Conservation (phyloP, 2,113 vertebrate genomes). For the Chinchilla lanigera region DNA sequence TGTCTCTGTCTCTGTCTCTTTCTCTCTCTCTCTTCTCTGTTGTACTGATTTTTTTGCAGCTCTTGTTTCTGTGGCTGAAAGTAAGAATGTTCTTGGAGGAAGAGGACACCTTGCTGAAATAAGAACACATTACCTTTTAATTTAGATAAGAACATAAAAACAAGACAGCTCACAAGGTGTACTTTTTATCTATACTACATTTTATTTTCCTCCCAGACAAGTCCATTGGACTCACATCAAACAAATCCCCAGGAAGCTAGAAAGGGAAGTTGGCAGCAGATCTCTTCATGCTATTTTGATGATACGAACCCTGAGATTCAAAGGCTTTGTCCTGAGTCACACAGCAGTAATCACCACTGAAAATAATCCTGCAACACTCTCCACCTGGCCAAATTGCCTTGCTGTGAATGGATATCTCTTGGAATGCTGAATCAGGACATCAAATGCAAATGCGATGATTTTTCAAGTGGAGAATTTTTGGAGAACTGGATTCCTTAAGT, state of each 20-base stretch:
- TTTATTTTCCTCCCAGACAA: neutral
- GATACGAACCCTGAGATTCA: neutral
- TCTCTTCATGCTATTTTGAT: neutral
- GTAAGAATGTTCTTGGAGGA: neutral
- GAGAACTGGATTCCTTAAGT: conserved; percentile 8
- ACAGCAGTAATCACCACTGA: neutral
- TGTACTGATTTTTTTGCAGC: neutral
- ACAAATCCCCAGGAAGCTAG: neutral
- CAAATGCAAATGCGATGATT: neutral
- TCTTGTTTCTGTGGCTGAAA: neutral
- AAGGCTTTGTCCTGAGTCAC: neutral
- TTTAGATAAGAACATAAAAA: conserved; percentile 40
- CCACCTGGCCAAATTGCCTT: neutral
- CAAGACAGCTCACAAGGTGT: neutral
- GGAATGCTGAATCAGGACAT: neutral
- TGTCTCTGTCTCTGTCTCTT: neutral
- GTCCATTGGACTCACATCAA: neutral
- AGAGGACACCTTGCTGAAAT: neutral
- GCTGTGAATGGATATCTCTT: neutral
- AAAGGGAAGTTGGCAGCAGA: neutral
- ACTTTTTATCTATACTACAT: neutral
- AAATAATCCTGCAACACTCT: neutral
- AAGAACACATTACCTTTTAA: neutral
- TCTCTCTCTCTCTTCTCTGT: neutral
- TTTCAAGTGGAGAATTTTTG: neutral